These are phyloP conservation scores for Torymus auratus DNA, from an alignment of 2,888 invertebrate species.

Conservation along the genomic window DNA sequence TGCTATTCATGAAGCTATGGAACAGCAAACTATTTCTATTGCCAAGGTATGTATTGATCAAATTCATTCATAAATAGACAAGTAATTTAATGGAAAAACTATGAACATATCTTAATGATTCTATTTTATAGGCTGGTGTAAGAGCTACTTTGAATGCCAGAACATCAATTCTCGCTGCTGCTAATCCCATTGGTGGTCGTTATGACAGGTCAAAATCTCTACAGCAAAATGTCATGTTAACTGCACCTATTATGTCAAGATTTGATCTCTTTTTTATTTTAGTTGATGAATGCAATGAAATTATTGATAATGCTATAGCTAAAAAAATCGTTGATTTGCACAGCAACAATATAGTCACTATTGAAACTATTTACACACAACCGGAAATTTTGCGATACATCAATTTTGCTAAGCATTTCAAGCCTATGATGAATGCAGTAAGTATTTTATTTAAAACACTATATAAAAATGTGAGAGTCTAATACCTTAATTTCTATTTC, in stretches of 20 bases:
- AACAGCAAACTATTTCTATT: conserved; percentile 99
- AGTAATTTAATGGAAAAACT: no score
- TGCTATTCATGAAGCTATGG: conserved; percentile 99
- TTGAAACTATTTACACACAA: conserved; percentile 89
- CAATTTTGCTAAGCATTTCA: conserved; percentile 97
- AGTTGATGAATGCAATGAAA: conserved; percentile 96
- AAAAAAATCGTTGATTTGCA: conserved; percentile 97
- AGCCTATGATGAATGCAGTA: conserved; percentile 89
- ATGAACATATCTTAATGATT: background rate
- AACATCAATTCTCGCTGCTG: conserved; percentile 98
- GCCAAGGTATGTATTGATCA: conserved; percentile 84
- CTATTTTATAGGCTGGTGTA: conserved; percentile 87
- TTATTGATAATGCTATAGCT: conserved; percentile 97
- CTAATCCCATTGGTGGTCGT: conserved; percentile 97
- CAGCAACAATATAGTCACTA: conserved; percentile 87
- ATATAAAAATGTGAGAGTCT: conserved; percentile 2
- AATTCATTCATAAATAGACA: no score
- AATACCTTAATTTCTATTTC: background rate
- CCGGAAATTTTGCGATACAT: conserved; percentile 96
- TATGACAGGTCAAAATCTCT: conserved; percentile 96
- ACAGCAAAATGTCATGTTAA: conserved; percentile 94
- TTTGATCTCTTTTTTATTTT: conserved; percentile 99
- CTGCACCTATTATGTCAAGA: conserved; percentile 98
- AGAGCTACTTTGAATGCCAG: conserved; percentile 98
- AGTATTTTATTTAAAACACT: conserved; percentile 59